Base-by-base conservation (phyloP, 92 coral and sea anemone genomes). In the Epizoanthus stellaris region DNA sequence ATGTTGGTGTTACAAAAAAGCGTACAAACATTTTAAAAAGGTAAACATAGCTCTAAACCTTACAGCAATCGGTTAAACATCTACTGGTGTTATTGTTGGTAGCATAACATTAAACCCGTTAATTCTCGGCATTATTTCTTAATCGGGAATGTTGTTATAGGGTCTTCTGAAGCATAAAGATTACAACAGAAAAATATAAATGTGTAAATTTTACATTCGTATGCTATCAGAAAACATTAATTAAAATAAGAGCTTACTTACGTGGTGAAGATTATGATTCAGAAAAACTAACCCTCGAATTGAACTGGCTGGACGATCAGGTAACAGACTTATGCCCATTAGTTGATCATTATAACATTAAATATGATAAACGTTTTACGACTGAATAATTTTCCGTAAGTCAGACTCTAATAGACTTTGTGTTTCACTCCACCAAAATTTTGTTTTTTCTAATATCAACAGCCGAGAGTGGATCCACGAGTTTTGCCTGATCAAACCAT, bases 21-120 rank as follows among this genome's bases (percentile, higher is more conserved):
- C 71, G 63, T 72, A 81, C 53, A 65, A 73, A 19, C 36, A 61
- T 62, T 42, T 87, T 56, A 87, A 56, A 52, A 63, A 20, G 36
- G 3, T 73, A 12, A 87, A 54, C 38, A 38, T 87, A 8, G 0
- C 4, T 0, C 57, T 47, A 3, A 76, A 85, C 39, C 6, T 85
- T 36, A 10, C 40, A 62, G 21, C 65, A 15, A 6, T 59, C 1
- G 9, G 0, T 0, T 17, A 76, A 1, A 52, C 66, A 11, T 1
- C 5, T 42, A 3, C 14, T n/a, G 84, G 85, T 14, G 52, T 74
- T 1, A 34, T 80, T 36, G 69, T n/a, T 4, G 82, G 70, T 15
- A 83, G 66, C 1, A 20, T 82, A 17, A 72, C 84, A 12, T 20
- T 81, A 4, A 87, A 87, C 62, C 91, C 83, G 15, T 73, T 87